Percentiles rank a stretch among this genome's conserved stretches.
These are phyloP conservation scores for Burhinus oedicnemus DNA, from an alignment of 2,113 vertebrate genomes.

Conservation along the genomic window DNA sequence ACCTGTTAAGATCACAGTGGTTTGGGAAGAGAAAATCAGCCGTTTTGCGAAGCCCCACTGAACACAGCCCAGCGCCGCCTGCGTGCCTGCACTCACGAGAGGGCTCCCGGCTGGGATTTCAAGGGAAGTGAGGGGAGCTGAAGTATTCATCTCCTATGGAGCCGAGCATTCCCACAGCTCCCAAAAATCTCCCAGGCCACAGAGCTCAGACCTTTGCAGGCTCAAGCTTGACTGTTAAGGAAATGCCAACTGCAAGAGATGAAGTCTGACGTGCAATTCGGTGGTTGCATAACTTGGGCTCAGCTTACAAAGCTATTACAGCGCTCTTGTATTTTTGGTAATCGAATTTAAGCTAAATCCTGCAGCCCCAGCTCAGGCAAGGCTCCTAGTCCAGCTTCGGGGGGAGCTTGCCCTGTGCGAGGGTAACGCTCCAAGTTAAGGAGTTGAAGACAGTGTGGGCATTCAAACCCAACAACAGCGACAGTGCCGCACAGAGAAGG, in stretches of 20 bases:
- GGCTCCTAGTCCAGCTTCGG: background rate
- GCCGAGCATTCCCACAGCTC: background rate
- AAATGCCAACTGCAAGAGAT: background rate
- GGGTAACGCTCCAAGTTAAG: rapidly evolving
- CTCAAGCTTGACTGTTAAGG: background rate
- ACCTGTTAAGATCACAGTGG: background rate
- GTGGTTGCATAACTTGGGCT: background rate
- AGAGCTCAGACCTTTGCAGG: background rate
- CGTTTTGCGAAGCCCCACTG: background rate
- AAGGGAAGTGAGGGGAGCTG: background rate
- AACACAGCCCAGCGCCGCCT: background rate
- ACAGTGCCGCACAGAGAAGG: rapidly evolving
- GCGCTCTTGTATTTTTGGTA: rapidly evolving
- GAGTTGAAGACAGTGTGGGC: rapidly evolving
- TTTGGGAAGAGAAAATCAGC: background rate
- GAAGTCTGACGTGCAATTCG: background rate
- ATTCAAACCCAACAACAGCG: background rate
- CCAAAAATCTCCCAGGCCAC: background rate
- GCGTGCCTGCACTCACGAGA: rapidly evolving
- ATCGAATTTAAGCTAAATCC: background rate
- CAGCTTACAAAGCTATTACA: background rate
- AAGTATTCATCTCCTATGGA: background rate
- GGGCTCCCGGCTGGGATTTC: background rate
- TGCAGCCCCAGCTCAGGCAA: background rate
- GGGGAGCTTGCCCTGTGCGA: background rate